Conservation (phyloP, 64 coral and sea anemone genomes). For the Hydrozoanthus tunicans region DNA sequence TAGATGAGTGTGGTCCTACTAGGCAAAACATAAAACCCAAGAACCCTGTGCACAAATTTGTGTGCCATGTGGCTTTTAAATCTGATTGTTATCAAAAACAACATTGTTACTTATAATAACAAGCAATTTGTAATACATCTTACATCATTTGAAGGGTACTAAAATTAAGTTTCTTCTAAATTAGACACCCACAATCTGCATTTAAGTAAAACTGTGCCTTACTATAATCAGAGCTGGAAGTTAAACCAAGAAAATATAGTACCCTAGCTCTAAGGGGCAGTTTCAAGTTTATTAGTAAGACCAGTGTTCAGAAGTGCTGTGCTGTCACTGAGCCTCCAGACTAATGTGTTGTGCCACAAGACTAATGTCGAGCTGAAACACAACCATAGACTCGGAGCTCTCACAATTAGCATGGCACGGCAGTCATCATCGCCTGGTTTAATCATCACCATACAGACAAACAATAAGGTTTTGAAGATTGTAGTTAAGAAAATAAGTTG, state of each 20-base stretch:
- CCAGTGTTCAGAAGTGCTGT: conserved; percentile 79
- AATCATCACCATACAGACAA: background rate
- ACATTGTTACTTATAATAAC: no score
- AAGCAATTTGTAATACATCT: no score
- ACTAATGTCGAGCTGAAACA: conserved; percentile 74
- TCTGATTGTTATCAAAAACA: no score
- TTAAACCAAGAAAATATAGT: no score
- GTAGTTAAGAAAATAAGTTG: background rate
- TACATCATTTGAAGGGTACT: no score
- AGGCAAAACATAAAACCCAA: no score
- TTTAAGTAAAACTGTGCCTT: background rate
- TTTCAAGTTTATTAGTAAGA: background rate
- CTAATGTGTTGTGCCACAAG: conserved; percentile 65
- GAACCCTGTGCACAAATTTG: no score
- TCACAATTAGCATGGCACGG: conserved; percentile 99
- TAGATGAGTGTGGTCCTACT: no score
- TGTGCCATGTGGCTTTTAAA: no score
- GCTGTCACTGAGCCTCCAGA: conserved; percentile 75
- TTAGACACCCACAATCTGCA: background rate
- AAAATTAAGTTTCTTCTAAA: no score
- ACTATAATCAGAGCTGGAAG: background rate
- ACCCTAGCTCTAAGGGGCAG: background rate
- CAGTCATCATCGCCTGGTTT: conserved; percentile 83
- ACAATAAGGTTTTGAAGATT: background rate
- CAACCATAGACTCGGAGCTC: conserved; percentile 46